Conservation (phyloP, 2,888 invertebrate genomes). For the Pristionchus japonicus region DNA sequence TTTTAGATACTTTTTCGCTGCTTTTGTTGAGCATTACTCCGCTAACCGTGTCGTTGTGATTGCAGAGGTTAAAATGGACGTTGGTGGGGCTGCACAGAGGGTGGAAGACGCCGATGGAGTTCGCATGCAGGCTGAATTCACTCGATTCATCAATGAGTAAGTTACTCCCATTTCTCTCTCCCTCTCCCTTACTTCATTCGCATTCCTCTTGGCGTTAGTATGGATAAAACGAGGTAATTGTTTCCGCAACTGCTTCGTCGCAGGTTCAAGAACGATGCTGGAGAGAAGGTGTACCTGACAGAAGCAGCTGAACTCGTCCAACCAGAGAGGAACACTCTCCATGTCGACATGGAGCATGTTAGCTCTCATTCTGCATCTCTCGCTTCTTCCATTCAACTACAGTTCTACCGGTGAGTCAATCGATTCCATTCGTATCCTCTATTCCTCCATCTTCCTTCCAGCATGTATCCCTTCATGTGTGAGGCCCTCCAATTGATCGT, state of each 20-base stretch:
- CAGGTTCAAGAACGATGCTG: slow-evolving; percentile 74
- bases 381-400: slow-evolving; percentile 92
- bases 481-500: slow-evolving; percentile 40
- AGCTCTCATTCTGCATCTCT: slow-evolving; percentile 91
- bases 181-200: neutral
- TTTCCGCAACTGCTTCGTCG: too few species aligned
- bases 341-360: slow-evolving; percentile 76
- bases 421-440: slow-evolving; percentile 78
- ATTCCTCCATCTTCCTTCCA: neutral
- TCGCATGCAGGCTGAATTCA: slow-evolving; percentile 93
- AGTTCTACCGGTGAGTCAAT: slow-evolving; percentile 84
- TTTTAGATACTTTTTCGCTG: neutral
- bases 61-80: slow-evolving; percentile 19
- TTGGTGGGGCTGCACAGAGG: slow-evolving; percentile 50
- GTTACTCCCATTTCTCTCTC: slow-evolving; percentile 56
- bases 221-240: too few species aligned
- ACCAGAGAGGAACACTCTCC: slow-evolving; percentile 91
- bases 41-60: too few species aligned
- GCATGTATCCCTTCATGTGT: slow-evolving; percentile 46
- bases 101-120: slow-evolving; percentile 90
- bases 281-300: slow-evolving; percentile 88
- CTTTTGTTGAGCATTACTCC: neutral
- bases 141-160: slow-evolving; percentile 94
- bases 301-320: slow-evolving; percentile 86
- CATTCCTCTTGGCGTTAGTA: neutral